Percentiles rank a stretch among this genome's conserved stretches.
Evolutionary conservation across 2,888 invertebrate species (phyloP).

Genomic region (Cosmorhoe ocellata): DNA sequence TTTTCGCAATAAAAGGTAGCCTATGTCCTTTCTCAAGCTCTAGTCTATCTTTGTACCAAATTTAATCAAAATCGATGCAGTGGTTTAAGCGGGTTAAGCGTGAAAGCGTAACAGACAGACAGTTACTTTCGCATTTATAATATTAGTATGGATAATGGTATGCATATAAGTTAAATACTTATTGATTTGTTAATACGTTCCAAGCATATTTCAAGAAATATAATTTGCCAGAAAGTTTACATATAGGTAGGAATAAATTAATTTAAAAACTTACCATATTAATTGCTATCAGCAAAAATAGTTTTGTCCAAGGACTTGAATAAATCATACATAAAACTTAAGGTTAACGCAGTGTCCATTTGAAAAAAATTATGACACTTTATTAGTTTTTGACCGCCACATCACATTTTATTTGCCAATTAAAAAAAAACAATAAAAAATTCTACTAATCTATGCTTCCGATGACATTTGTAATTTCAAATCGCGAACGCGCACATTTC

Average conservation of each 20-base stretch:
- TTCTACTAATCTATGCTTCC: background rate
- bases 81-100: no score
- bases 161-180: no score
- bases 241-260: constrained; percentile 5
- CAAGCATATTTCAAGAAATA: no score
- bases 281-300: constrained; percentile 79
- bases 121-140: no score
- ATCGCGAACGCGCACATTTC: constrained; percentile 39
- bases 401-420: background rate
- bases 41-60: no score
- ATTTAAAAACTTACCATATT: constrained; percentile 68
- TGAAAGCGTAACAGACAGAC: no score
- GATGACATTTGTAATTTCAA: constrained; percentile 38
- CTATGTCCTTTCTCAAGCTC: no score
- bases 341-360: constrained; percentile 71
- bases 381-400: constrained; percentile 41
- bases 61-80: no score
- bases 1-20: no score
- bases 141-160: no score
- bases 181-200: no score
- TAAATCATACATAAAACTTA: constrained; percentile 81
- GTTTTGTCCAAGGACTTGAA: constrained; percentile 77
- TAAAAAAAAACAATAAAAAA: constrained; percentile 15
- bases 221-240: no score
- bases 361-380: constrained; percentile 60